Conservation (phyloP, 2,113 vertebrate genomes). For the Haemorhous mexicanus region DNA sequence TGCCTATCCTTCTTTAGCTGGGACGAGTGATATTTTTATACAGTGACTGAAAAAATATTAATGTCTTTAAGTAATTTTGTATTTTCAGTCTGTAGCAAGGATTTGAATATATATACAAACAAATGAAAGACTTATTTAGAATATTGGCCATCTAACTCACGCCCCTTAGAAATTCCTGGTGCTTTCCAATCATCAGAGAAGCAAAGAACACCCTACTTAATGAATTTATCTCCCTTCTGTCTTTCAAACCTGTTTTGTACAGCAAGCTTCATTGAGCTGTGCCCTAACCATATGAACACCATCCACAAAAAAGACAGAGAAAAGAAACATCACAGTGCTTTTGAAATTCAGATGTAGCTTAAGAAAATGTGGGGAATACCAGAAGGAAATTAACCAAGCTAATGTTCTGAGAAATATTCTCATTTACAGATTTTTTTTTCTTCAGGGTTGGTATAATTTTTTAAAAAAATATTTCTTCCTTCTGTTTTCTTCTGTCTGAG, state of each 20-base stretch:
- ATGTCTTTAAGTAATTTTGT: background rate
- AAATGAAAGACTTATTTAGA: background rate
- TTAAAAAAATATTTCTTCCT: background rate
- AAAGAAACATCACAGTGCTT: background rate
- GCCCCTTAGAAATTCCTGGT: background rate
- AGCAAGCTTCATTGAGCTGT: background rate
- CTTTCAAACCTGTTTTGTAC: background rate
- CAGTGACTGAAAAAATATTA: background rate
- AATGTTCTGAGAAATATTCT: background rate
- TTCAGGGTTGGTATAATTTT: background rate
- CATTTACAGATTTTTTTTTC: background rate
- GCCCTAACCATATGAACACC: background rate
- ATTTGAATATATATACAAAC: background rate
- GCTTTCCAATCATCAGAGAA: background rate
- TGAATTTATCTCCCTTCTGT: background rate
- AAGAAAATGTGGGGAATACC: accelerated
- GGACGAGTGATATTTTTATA: background rate
- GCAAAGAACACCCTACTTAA: background rate
- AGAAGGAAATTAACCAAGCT: background rate
- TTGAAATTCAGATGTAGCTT: background rate
- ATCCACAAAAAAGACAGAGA: background rate
- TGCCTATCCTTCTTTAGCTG: background rate
- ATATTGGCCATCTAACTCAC: background rate
- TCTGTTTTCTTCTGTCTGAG: background rate
- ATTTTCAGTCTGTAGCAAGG: background rate